These are phyloP conservation scores for Cryptomyrus ogoouensis DNA, from an alignment of 2,113 vertebrate genomes.

Conservation along the genomic window DNA sequence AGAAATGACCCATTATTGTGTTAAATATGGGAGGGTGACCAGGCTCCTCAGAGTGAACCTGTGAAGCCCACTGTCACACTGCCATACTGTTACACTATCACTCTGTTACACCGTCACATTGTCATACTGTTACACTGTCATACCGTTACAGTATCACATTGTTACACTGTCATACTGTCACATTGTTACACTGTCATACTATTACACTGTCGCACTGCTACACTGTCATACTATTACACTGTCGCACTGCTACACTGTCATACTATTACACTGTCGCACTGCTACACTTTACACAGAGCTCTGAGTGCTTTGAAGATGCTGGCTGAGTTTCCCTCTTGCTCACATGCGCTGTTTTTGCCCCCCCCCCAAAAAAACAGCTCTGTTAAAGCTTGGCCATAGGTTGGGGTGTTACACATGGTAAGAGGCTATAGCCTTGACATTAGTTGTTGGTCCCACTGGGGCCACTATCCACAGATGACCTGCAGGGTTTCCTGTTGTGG, in stretches of 20 bases:
- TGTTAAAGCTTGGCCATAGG: not conserved
- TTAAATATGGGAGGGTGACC: not conserved
- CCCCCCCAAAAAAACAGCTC: not conserved
- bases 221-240: not conserved
- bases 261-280: not conserved
- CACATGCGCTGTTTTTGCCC: not conserved
- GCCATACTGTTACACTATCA: not conserved
- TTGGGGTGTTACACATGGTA: not conserved
- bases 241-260: not conserved
- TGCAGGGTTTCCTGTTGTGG: not conserved
- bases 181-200: not conserved
- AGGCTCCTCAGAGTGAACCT: not conserved
- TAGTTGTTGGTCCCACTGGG: not conserved
- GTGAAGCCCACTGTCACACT: not conserved
- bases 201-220: too few relatives aligned
- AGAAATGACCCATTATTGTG: not conserved
- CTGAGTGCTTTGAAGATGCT: not conserved
- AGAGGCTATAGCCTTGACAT: not conserved
- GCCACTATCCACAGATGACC: not conserved
- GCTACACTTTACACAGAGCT: not conserved
- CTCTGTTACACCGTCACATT: not conserved
- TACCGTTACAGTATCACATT: not conserved
- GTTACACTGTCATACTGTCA: not conserved
- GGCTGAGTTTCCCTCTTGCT: not conserved
- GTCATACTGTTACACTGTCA: not conserved